A percentile compares a stretch with the other conserved stretches of the same genome.
These are phyloP conservation scores for Corythornis madagascariensis DNA, from an alignment of 2,113 vertebrate genomes.

Conservation along the genomic window DNA sequence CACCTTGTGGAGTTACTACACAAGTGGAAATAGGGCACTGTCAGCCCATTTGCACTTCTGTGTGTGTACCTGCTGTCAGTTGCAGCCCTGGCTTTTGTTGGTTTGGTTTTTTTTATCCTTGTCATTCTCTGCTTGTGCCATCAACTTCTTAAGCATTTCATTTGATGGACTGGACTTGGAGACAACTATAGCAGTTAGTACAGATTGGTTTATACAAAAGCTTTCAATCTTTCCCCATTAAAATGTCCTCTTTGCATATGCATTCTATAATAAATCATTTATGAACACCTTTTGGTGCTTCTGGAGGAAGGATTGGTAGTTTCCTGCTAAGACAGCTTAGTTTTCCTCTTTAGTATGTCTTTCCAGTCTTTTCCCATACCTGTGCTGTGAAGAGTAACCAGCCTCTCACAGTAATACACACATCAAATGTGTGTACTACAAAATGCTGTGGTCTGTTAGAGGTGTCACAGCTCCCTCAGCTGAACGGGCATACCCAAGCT, in stretches of 20 bases:
- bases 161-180: background rate
- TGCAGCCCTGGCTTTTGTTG: background rate
- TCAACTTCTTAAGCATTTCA: background rate
- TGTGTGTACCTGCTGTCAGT: background rate
- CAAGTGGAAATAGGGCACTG: background rate
- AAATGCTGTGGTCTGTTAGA: background rate
- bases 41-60: background rate
- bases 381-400: background rate
- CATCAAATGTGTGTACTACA: background rate
- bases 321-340: background rate
- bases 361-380: background rate
- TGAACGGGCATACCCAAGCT: background rate
- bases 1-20: background rate
- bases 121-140: background rate
- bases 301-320: background rate
- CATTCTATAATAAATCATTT: background rate
- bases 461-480: background rate
- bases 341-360: background rate
- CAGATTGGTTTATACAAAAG: background rate
- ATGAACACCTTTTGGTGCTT: background rate
- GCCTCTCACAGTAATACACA: background rate
- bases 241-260: background rate
- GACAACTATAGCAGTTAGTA: background rate
- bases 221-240: background rate
- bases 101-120: background rate